Evolutionary conservation across 2,888 invertebrate genomes (phyloP), one percentile per base, ranked within the genome.

Genomic region (Onchidella celtica): DNA sequence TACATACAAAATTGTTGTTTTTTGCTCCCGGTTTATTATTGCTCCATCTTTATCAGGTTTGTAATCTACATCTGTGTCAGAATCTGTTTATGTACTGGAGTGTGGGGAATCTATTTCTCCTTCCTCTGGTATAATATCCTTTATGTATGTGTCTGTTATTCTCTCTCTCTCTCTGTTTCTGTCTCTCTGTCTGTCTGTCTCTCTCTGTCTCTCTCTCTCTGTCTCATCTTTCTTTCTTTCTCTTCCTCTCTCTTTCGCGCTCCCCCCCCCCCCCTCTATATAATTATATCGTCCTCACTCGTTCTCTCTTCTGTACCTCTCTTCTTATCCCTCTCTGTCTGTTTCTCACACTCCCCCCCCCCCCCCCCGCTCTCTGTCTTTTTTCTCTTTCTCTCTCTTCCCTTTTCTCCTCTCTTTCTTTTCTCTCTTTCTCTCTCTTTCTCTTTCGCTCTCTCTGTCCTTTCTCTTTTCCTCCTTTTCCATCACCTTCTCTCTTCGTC

Each of bases 131-230:
- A n/a, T n/a, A n/a, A n/a, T n/a, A n/a, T n/a, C n/a, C 24, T 40
- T 17, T 36, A 3, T 70, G 24, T 70, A 17, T 70, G 40, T 70
- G 40, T 70, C 24, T 70, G n/a, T 70, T 9, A 29, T n/a, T 32
- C 17, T 66, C 32, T 66, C 34, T 66, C 21, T 66, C 69, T 69
- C 38, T 69, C 69, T 69, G n/a, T 69, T 38, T 69, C 38, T 69
- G 14, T 61, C 61, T 61, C 27, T 24, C 27, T 61, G 14, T 61
- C 61, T 61, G 14, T 24, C 27, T 61, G 61, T 61, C 61, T 61
- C n/a, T 61, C 27, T n/a, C n/a, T n/a, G n/a, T n/a, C 4, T 61
- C n/a, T 6, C 27, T 61, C 61, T 61, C 4, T 61, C 61, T 61
- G n/a, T n/a, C 61, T 61, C n/a, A 61, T 24, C 47, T 47, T 6